These are phyloP conservation scores for Manis javanica DNA, from an alignment of 2,797 vertebrate species.

Conservation along the genomic window DNA sequence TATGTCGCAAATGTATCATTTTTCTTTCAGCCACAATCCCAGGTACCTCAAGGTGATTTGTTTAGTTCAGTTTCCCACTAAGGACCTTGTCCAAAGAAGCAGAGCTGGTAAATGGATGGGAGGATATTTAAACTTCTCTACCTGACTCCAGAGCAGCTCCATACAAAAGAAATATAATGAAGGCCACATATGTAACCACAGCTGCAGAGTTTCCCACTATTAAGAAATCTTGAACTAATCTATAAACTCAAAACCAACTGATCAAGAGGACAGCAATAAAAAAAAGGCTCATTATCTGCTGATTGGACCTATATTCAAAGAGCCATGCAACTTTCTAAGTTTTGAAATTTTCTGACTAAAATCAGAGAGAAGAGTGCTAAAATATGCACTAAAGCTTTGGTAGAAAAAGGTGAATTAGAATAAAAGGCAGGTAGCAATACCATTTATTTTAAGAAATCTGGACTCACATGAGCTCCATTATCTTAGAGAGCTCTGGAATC, in stretches of 20 bases:
- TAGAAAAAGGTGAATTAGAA: neutral
- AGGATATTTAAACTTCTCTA: too few species aligned
- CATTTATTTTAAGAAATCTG: constrained; percentile 21
- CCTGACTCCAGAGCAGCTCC: too few species aligned
- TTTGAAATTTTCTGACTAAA: neutral
- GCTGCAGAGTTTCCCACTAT: neutral
- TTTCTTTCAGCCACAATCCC: neutral
- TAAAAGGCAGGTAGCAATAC: neutral
- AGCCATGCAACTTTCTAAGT: neutral
- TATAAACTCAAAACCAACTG: constrained; percentile 29
- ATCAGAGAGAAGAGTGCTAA: neutral
- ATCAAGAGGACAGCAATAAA: neutral
- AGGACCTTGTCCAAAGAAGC: neutral
- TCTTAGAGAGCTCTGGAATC: neutral
- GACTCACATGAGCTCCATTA: neutral
- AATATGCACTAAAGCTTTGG: neutral
- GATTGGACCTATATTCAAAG: neutral
- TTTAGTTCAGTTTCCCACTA: neutral
- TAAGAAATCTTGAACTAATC: neutral
- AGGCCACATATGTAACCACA: neutral
- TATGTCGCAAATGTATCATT: neutral
- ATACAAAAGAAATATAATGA: too few species aligned
- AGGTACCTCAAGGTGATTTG: neutral
- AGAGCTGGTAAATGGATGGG: too few species aligned
- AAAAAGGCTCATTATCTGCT: neutral